These are phyloP conservation scores for Ophiodon elongatus DNA, from an alignment of 2,113 vertebrate genomes.

Conservation along the genomic window DNA sequence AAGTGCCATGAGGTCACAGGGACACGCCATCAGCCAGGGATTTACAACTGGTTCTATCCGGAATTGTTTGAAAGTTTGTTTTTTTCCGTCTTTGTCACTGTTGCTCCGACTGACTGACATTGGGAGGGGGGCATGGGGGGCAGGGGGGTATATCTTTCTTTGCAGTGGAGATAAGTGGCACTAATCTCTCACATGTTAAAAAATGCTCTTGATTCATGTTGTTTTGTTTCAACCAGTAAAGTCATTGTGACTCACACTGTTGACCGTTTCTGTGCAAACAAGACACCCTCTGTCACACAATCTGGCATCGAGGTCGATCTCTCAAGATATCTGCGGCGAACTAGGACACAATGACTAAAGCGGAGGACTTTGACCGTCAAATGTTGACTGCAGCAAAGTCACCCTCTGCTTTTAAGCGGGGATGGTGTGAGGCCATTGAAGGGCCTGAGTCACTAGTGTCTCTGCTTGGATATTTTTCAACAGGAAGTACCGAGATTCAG, in stretches of 20 bases:
- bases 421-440: constrained; percentile 26
- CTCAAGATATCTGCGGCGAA: constrained; percentile 51
- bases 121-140: background rate
- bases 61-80: constrained; percentile 53
- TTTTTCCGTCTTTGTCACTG: constrained; percentile 45
- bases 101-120: background rate
- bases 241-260: constrained; percentile 33
- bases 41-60: constrained; percentile 74
- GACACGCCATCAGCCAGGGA: constrained; percentile 61
- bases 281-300: constrained; percentile 37
- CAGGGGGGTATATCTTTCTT: constrained; percentile 10
- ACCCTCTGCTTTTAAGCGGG: constrained; percentile 15
- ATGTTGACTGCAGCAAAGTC: constrained; percentile 71
- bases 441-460: background rate
- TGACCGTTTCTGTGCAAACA: constrained; percentile 66
- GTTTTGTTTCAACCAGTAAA: constrained; percentile 4
- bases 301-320: constrained; percentile 50
- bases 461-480: constrained; percentile 23
- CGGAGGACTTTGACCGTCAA: constrained; percentile 76
- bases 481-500: constrained; percentile 52
- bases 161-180: constrained; percentile 36
- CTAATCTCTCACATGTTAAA: constrained; percentile 30
- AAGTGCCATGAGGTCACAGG: constrained; percentile 76
- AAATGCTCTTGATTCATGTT: background rate
- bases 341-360: constrained; percentile 53